These are phyloP conservation scores for Rutilus rutilus DNA, from an alignment of 2,113 vertebrate genomes.

Conservation along the genomic window DNA sequence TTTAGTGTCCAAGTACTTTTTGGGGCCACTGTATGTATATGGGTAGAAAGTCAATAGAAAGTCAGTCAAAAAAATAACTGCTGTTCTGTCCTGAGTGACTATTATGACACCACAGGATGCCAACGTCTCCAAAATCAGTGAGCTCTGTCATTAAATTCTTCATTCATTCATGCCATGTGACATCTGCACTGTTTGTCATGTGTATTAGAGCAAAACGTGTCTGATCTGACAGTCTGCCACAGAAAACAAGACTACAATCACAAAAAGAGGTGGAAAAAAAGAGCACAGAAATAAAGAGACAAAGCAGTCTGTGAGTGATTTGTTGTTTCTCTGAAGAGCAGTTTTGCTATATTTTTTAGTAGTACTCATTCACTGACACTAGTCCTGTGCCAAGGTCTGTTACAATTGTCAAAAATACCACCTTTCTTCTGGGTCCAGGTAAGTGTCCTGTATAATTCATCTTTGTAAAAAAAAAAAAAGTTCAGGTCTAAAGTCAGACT, in stretches of 20 bases:
- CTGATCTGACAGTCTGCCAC: conserved; percentile 29
- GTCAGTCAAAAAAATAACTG: conserved; percentile 22
- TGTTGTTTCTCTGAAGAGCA: neutral
- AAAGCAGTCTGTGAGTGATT: neutral
- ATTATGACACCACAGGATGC: neutral
- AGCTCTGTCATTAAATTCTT: conserved; percentile 46
- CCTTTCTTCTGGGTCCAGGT: too few relatives aligned
- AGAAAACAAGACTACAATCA: neutral
- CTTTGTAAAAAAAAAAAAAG: too few relatives aligned
- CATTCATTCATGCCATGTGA: conserved; percentile 57
- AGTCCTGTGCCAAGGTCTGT: neutral
- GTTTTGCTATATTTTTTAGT: neutral
- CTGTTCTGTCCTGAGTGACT: conserved; percentile 13
- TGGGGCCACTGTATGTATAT: neutral
- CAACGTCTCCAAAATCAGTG: neutral
- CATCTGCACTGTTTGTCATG: conserved; percentile 50
- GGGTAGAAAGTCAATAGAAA: conserved; percentile 17
- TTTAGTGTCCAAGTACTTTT: neutral
- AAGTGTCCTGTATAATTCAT: too few relatives aligned
- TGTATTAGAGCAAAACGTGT: conserved; percentile 40
- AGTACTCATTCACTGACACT: too few relatives aligned
- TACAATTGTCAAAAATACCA: neutral
- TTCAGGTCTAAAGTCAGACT: neutral
- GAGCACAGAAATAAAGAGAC: neutral
- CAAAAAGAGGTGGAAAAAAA: neutral